phyloP scores from a whole-genome alignment of 2,888 invertebrate species.

The Cataglyphis rosenhaueri region DNA sequence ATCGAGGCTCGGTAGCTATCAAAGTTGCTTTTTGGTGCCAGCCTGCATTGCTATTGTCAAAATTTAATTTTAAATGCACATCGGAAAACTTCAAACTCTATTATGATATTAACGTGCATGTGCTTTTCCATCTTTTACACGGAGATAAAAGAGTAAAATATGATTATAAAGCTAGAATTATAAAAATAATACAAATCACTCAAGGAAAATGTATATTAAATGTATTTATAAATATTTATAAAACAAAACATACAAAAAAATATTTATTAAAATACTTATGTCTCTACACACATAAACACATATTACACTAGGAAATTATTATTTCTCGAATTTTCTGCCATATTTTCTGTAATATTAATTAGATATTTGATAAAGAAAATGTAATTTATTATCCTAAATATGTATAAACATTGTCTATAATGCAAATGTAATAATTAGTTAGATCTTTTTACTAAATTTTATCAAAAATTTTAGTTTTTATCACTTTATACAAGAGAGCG shows the following conservation, averaged over 20 bases:
- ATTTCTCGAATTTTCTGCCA: neutral
- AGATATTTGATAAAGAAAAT: neutral
- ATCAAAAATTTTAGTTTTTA: neutral
- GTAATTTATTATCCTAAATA: neutral
- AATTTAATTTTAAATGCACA: slow-evolving; percentile 9
- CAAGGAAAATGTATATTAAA: neutral
- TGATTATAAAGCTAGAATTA: neutral
- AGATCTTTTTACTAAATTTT: neutral
- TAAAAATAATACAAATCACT: neutral
- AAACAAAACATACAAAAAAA: too few relatives aligned
- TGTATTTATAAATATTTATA: too few relatives aligned
- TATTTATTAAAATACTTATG: neutral
- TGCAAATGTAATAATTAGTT: neutral
- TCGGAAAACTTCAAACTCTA: neutral
- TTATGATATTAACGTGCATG: neutral
- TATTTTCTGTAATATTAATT: neutral
- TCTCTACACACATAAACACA: neutral
- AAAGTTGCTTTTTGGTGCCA: slow-evolving; percentile 12
- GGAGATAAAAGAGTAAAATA: neutral
- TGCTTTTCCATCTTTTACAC: neutral
- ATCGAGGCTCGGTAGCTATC: neutral
- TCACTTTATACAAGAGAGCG: neutral
- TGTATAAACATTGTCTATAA: too few relatives aligned
- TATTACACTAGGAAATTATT: neutral
- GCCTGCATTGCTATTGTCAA: neutral